These are phyloP conservation scores for Euura lappo DNA, from an alignment of 1,140 invertebrate genomes.

Conservation along the genomic window DNA sequence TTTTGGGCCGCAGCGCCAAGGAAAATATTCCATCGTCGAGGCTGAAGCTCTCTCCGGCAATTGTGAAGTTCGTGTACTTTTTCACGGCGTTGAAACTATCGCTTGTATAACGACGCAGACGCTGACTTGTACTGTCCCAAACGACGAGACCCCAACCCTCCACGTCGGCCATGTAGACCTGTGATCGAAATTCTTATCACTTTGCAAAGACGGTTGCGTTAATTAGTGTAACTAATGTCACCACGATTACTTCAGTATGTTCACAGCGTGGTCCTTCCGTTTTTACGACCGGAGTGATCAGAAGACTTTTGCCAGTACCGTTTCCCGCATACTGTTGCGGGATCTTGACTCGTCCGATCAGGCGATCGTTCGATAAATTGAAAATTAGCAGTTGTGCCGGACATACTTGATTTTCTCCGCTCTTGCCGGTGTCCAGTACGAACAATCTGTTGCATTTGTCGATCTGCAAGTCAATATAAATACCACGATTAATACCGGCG, in stretches of 20 bases:
- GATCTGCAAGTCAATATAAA: constrained; percentile 51
- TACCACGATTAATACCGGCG: constrained; percentile 5
- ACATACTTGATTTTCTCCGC: constrained; percentile 49
- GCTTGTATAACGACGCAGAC: constrained; percentile 43
- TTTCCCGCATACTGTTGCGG: constrained; percentile 31
- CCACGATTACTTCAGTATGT: constrained; percentile 19
- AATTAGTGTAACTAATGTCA: too few species aligned
- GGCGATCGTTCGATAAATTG: constrained; percentile 52
- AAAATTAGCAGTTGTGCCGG: constrained; percentile 58
- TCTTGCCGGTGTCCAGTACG: constrained; percentile 60
- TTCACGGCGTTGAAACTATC: constrained; percentile 22
- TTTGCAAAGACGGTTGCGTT: too few species aligned
- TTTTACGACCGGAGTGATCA: constrained; percentile 36
- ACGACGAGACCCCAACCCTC: constrained; percentile 45
- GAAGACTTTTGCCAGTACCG: constrained; percentile 20
- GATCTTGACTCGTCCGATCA: constrained; percentile 52
- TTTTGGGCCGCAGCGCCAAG: constrained; percentile 43
- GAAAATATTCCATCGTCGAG: constrained; percentile 54
- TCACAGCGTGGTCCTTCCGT: constrained; percentile 25
- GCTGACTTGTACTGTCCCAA: constrained; percentile 26
- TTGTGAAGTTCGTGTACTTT: constrained; percentile 26
- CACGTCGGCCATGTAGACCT: constrained; percentile 54
- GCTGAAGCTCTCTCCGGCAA: constrained; percentile 45
- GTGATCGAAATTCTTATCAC: neutral
- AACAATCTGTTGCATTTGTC: constrained; percentile 60